Percentiles rank a stretch among this genome's conserved stretches.
Conservation (phyloP, 2,113 vertebrate genomes). For the Tympanuchus pallidicinctus region DNA sequence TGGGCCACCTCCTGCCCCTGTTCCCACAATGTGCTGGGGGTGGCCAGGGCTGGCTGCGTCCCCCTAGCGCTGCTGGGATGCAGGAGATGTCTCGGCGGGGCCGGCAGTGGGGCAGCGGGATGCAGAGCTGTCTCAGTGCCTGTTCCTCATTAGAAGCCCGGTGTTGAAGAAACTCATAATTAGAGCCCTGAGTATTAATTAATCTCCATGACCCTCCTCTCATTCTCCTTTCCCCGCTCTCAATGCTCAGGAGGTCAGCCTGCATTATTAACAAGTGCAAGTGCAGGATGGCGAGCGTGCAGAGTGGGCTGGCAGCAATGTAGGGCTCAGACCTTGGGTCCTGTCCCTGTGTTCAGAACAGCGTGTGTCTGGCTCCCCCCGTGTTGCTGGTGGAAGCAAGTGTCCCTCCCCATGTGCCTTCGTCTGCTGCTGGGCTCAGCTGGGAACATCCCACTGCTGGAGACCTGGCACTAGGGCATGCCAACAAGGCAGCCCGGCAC, state of each 20-base stretch:
- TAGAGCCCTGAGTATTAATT: constrained; percentile 65
- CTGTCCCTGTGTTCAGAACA: accelerated
- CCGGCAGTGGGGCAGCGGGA: not conserved
- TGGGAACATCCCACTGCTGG: not conserved
- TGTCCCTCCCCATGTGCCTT: not conserved
- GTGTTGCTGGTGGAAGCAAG: not conserved
- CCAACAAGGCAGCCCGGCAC: not conserved
- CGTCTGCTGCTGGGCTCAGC: not conserved
- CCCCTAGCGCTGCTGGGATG: not conserved
- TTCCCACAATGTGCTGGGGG: accelerated
- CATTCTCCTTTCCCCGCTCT: constrained; percentile 18
- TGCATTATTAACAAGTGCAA: constrained; percentile 7
- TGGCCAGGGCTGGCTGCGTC: not conserved
- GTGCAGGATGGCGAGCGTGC: not conserved
- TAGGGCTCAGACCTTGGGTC: not conserved
- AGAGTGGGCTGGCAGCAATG: accelerated
- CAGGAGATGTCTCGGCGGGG: not conserved
- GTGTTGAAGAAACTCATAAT: constrained; percentile 44
- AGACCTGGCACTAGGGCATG: not conserved
- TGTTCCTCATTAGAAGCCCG: constrained; percentile 35
- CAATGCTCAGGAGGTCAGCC: constrained; percentile 25
- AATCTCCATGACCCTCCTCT: constrained; percentile 55
- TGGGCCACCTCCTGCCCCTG: not conserved
- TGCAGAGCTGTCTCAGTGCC: not conserved
- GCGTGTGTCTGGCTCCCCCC: not conserved